phyloP scores from a whole-genome alignment of 2,113 vertebrate species.

The Bombycilla garrulus region DNA sequence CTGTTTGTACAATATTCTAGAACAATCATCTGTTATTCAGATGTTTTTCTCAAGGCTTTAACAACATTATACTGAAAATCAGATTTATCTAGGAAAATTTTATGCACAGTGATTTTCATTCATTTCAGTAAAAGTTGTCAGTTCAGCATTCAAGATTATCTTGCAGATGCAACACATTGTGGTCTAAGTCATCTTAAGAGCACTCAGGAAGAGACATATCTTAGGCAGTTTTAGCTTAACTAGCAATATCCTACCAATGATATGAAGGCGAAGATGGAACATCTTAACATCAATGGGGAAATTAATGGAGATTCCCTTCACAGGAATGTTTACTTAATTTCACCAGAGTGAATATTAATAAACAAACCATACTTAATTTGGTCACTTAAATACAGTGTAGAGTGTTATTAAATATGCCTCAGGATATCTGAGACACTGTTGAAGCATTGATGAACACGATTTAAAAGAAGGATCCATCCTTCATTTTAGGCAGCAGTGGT shows the following conservation, averaged over 20 bases:
- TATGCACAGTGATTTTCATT: not conserved
- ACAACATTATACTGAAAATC: not conserved
- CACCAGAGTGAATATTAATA: not conserved
- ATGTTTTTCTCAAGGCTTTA: not conserved
- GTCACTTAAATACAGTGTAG: not conserved
- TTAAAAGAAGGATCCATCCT: not conserved
- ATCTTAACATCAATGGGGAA: not conserved
- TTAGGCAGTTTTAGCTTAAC: not conserved
- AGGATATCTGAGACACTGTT: not conserved
- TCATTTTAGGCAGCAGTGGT: not conserved
- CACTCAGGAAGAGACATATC: not conserved
- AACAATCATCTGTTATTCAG: not conserved
- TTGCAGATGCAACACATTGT: not conserved
- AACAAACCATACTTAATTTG: rapidly evolving
- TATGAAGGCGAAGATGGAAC: not conserved
- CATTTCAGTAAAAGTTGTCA: not conserved
- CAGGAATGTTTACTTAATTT: not conserved
- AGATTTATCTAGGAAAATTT: not conserved
- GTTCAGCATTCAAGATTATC: not conserved
- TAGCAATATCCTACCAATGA: not conserved
- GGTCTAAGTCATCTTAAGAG: not conserved
- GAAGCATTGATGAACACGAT: not conserved
- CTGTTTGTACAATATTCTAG: not conserved
- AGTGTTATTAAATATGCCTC: not conserved
- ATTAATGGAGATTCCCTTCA: not conserved